These are phyloP conservation scores for Dasyornis broadbenti DNA, from an alignment of 2,113 vertebrate genomes.

Conservation along the genomic window DNA sequence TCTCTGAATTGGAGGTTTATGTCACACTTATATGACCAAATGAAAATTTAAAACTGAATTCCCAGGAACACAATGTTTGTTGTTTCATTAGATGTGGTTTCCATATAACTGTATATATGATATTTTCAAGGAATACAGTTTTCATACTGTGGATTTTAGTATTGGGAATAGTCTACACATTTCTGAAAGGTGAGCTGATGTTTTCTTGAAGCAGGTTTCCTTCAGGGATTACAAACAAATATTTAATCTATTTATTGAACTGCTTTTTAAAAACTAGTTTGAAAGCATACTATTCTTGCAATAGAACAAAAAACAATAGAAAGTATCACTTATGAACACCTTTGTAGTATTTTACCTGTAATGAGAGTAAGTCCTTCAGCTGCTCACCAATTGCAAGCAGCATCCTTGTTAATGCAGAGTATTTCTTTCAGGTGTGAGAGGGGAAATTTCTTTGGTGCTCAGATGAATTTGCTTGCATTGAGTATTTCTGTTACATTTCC, in stretches of 20 bases:
- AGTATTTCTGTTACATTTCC: background rate
- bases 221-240: background rate
- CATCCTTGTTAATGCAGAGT: background rate
- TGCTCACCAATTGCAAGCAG: background rate
- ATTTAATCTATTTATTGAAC: background rate
- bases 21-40: rapidly evolving
- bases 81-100: background rate
- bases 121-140: background rate
- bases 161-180: background rate
- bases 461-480: background rate
- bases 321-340: rapidly evolving
- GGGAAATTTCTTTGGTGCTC: background rate
- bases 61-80: background rate
- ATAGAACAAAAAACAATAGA: background rate
- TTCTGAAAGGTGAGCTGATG: background rate
- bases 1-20: background rate
- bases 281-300: background rate
- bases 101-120: background rate
- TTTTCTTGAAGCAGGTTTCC: background rate
- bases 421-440: background rate
- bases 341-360: background rate
- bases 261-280: rapidly evolving
- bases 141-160: background rate
- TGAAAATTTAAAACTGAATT: background rate
- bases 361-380: background rate